Conservation (phyloP, 2,888 invertebrate species). For the Capitulum mitella region DNA sequence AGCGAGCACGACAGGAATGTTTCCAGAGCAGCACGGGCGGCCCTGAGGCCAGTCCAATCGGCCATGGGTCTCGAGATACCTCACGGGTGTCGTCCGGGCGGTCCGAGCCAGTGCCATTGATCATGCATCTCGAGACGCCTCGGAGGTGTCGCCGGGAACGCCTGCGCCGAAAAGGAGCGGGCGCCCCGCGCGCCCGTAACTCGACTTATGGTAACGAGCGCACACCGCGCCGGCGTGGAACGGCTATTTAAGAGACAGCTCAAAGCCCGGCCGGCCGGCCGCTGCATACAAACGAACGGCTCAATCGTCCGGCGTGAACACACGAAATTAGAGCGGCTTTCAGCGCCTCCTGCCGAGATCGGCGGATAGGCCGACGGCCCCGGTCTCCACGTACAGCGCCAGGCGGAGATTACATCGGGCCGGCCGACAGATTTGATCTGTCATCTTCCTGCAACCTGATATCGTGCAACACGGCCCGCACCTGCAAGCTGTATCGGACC, state of each 20-base stretch:
- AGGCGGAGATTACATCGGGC: neutral
- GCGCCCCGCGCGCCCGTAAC: neutral
- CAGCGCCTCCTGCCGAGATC: neutral
- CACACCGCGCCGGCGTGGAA: neutral
- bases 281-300: neutral
- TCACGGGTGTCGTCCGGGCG: too few relatives aligned
- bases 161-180: too few relatives aligned
- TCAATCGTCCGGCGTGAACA: neutral
- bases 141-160: too few relatives aligned
- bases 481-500: neutral
- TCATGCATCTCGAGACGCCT: too few relatives aligned
- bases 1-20: too few relatives aligned
- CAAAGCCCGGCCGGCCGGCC: neutral
- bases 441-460: neutral
- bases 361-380: too few relatives aligned
- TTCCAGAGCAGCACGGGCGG: too few relatives aligned
- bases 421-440: neutral
- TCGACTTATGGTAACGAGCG: conserved; percentile 12
- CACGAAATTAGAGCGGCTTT: neutral
- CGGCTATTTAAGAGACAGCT: conserved; percentile 10
- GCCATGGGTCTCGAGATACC: too few relatives aligned
- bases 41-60: too few relatives aligned
- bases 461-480: neutral
- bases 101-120: too few relatives aligned
- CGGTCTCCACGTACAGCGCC: neutral